Evolutionary conservation across 2,113 vertebrate species (phyloP), one percentile per base, ranked within the genome.

Genomic region (Ovibos moschatus): DNA sequence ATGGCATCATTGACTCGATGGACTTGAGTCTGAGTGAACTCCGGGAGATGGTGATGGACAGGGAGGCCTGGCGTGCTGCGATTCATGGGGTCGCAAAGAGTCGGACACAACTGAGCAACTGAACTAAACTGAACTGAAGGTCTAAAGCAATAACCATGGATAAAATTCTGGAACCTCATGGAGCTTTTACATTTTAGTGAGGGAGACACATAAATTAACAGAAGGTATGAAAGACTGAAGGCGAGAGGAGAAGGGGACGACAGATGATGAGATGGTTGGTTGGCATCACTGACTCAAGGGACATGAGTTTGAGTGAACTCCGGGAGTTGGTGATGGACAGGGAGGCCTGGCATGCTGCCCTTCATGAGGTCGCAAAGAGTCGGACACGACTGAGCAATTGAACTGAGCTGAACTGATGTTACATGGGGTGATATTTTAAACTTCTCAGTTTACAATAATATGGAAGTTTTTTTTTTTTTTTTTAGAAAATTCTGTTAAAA

Each of bases 101-200:
- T 50, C 12, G 2, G 47, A 50, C 47, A 13, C 12, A 12, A 50
- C 47, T 50, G 47, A 50, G 47, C 0, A 3, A 50, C 47, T 13
- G 47, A 50, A 50, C 12, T 50, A 12, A 50, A 50, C 47, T 50
- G 47, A 50, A 50, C 47, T 50, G 47, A 33, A 67, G n/a, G 2
- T 7, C 19, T 67, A 78, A 83, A 25, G 1, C 25, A 85, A 3
- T 71, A 50, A 92, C 43, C 36, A 71, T 7, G 64, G 19, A 67
- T 6, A 58, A 47, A 67, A 87, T 57, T 83, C 27, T 81, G 14
- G 2, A 91, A 82, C 6, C n/a, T 87, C n/a, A 74, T 55, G 30
- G 19, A 90, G 9, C 17, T 47, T 87, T 79, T 76, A 79, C 2
- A 45, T 86, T 91, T 97, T 81, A 95, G 12, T 83, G 51, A 9